Conservation (phyloP, 2,113 vertebrate genomes). For the Aythya baeri region DNA sequence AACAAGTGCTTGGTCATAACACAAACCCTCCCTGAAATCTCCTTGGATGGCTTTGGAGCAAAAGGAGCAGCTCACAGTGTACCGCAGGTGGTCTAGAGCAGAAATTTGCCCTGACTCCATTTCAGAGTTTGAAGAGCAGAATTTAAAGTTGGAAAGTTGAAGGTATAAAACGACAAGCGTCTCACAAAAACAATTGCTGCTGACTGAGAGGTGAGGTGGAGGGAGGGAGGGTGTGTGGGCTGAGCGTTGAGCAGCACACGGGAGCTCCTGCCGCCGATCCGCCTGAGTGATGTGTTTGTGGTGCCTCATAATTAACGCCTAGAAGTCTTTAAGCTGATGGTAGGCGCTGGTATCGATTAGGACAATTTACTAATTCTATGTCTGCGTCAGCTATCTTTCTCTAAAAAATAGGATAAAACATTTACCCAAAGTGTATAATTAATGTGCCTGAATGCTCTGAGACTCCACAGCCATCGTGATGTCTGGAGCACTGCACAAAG, state of each 20-base stretch:
- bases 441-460: background rate
- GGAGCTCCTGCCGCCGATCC: background rate
- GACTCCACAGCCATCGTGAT: background rate
- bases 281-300: slow-evolving; percentile 8
- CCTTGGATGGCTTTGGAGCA: background rate
- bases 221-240: background rate
- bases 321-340: background rate
- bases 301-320: slow-evolving; percentile 28
- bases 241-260: background rate
- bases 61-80: background rate
- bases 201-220: background rate
- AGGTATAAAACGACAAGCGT: background rate
- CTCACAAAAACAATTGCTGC: background rate
- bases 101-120: background rate
- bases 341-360: background rate
- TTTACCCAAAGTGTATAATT: background rate
- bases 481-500: background rate
- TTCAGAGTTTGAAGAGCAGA: background rate
- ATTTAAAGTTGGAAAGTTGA: slow-evolving; percentile 10
- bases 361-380: slow-evolving; percentile 40
- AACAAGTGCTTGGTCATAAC: background rate
- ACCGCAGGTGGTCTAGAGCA: background rate
- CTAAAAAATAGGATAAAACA: slow-evolving; percentile 6
- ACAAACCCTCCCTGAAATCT: background rate
- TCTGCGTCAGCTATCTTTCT: background rate